Conservation (phyloP, 2,888 invertebrate genomes). For the Eupsilia transversa region DNA sequence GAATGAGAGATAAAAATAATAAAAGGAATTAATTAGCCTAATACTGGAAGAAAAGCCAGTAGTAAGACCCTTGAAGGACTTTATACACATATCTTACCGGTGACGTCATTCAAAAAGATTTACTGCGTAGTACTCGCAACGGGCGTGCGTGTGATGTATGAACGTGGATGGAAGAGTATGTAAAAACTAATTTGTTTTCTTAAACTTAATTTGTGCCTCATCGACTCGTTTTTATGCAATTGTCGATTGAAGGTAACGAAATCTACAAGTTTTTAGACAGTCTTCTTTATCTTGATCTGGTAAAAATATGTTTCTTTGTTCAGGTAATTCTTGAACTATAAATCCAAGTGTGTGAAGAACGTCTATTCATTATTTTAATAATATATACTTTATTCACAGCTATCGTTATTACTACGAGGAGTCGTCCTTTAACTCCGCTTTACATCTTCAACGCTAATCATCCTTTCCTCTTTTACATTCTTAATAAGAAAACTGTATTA, state of each 20-base stretch:
- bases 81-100: background rate
- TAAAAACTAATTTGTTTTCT: background rate
- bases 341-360: background rate
- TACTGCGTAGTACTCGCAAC: background rate
- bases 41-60: background rate
- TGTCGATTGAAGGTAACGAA: background rate
- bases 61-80: background rate
- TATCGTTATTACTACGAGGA: slow-evolving; percentile 38
- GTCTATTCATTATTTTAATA: slow-evolving; percentile 14
- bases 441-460: slow-evolving; percentile 63
- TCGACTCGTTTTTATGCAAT: background rate
- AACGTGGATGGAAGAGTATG: background rate
- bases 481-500: slow-evolving; percentile 41
- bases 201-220: background rate
- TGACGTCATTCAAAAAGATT: background rate
- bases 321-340: background rate
- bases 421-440: slow-evolving; percentile 39
- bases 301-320: background rate
- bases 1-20: background rate
- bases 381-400: slow-evolving; percentile 33
- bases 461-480: slow-evolving; percentile 65
- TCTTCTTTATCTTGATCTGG: background rate
- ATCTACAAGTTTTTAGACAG: background rate
- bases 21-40: background rate
- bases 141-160: background rate